Evolutionary conservation across 2,113 vertebrate species (phyloP), one percentile per base, ranked within the genome.

Genomic region (Protobothrops flavoviridis): DNA sequence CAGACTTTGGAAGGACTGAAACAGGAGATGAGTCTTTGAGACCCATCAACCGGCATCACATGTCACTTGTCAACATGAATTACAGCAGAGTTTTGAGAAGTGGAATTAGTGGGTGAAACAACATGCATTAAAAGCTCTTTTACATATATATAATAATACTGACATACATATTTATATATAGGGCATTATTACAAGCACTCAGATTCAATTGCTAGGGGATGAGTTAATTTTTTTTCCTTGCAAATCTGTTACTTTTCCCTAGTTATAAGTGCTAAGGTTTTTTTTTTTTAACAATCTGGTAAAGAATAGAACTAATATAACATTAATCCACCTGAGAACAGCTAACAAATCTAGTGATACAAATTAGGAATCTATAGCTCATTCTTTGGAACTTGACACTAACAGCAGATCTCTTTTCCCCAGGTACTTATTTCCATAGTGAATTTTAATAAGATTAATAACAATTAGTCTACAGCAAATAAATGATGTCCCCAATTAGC

Each of bases 11-110:
- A 91, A 45, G 91, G 87, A 45, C 92, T 53, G 95, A 93, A 93
- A 94, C 91, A 61, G 91, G 90, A 96, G 92, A 92, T 13, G 93
- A 33, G 92, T 81, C 93, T 91, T 61, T 12, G 87, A 93, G 59
- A 90, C 6, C 39, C 59, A 61, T 97, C 92, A 94, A 96, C 96
- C 93, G 96, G 97, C 96, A 97, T 93, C 95, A 81, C 94, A 92
- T 56, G 93, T 93, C 97, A 95, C 97, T 96, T 96, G 95, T 92
- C 96, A 93, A 74, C 94, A 92, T 93, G 90, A 95, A 95, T 93
- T 95, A 92, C 94, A 94, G 89, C 90, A 95, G 94, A 94, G 95
- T 94, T 74, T 90, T 50, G 87, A 91, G 69, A 91, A 17, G 61
- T 45, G 48, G 87, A 45, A 90, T 43, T 53, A 90, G 81, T 53